Evolutionary conservation across 2,113 vertebrate genomes (phyloP).

Genomic region (Gallinago undulata): DNA sequence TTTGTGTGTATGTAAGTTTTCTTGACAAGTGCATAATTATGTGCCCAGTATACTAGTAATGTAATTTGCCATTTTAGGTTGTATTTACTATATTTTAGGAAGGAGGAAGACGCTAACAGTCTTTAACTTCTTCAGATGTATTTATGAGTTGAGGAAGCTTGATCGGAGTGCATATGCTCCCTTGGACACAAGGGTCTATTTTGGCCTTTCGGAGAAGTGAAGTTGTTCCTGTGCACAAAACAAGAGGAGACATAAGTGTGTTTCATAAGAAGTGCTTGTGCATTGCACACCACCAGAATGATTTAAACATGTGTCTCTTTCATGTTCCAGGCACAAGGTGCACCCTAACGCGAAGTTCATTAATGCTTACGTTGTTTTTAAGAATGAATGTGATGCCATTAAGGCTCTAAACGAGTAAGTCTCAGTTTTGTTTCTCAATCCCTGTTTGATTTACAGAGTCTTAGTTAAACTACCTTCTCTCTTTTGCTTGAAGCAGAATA

Average conservation of each 20-base stretch:
- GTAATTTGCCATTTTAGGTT: background rate
- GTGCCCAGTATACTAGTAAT: background rate
- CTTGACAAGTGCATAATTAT: background rate
- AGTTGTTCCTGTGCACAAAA: background rate
- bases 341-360: constrained; percentile 86
- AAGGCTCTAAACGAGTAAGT: constrained; percentile 84
- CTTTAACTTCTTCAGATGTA: background rate
- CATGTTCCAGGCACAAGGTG: constrained; percentile 78
- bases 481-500: background rate
- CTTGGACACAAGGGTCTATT: background rate
- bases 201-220: background rate
- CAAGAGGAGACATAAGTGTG: background rate
- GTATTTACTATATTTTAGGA: background rate
- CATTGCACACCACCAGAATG: background rate
- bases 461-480: background rate
- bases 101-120: background rate
- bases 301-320: background rate
- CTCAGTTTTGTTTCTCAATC: background rate
- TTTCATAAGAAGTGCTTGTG: background rate
- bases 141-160: background rate
- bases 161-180: background rate
- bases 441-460: background rate
- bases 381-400: constrained; percentile 74
- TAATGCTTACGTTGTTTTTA: constrained; percentile 95
- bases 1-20: background rate